Conservation (phyloP, 2,888 invertebrate species). For the Stenoptilia bipunctidactyla region DNA sequence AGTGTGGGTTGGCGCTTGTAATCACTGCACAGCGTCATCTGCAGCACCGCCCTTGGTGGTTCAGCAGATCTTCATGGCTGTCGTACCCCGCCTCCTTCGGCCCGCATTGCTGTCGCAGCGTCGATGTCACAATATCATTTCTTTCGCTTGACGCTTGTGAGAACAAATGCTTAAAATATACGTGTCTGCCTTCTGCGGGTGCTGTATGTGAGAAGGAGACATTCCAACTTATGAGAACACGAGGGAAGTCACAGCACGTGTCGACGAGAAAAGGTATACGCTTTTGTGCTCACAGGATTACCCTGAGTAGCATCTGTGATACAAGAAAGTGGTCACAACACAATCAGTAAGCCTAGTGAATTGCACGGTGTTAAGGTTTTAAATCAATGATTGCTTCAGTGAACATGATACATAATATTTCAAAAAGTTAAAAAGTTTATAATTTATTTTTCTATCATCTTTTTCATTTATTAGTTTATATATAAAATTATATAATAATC, state of each 20-base stretch:
- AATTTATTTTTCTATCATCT: slow-evolving; percentile 52
- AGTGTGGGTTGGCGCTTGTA: slow-evolving; percentile 15
- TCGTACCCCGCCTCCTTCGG: slow-evolving; percentile 64
- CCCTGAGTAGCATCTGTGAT: slow-evolving; percentile 65
- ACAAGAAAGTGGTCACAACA: slow-evolving; percentile 64
- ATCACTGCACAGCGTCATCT: slow-evolving; percentile 13
- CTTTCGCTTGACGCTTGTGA: slow-evolving; percentile 70
- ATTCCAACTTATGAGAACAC: slow-evolving; percentile 67
- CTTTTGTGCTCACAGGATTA: slow-evolving; percentile 59
- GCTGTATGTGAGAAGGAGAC: slow-evolving; percentile 88
- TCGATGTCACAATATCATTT: slow-evolving; percentile 63
- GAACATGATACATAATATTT: slow-evolving; percentile 35
- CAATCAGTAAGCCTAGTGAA: slow-evolving; percentile 63
- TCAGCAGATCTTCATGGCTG: slow-evolving; percentile 24
- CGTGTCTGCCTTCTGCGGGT: slow-evolving; percentile 82
- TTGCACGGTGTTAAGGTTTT: slow-evolving; percentile 47
- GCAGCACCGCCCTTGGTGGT: slow-evolving; percentile 52
- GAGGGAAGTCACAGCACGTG: slow-evolving; percentile 59
- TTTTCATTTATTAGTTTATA: slow-evolving; percentile 6
- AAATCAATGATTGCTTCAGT: slow-evolving; percentile 47
- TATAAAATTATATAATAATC: neutral
- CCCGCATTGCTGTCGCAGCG: slow-evolving; percentile 54
- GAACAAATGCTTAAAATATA: slow-evolving; percentile 69
- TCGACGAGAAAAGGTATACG: slow-evolving; percentile 47
- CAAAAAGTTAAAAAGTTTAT: slow-evolving; percentile 16